phyloP scores from a whole-genome alignment of 2,797 vertebrate genomes.

The Muscicapa comitata region DNA sequence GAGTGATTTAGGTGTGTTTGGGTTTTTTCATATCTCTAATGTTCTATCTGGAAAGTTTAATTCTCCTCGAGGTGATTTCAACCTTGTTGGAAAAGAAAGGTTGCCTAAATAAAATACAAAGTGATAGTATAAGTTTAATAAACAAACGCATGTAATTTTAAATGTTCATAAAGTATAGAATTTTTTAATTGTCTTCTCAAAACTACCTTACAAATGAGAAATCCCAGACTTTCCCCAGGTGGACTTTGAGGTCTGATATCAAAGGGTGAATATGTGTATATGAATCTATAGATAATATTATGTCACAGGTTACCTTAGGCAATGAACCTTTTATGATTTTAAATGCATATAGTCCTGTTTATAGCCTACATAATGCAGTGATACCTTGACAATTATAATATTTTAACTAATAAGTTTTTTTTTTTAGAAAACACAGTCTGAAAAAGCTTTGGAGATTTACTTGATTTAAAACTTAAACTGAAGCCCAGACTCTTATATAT shows the following conservation, averaged over 20 bases:
- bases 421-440: not conserved
- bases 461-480: not conserved
- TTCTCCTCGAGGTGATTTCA: not conserved
- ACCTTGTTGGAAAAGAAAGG: not conserved
- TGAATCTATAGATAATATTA: not conserved
- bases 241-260: not conserved
- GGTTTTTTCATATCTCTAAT: accelerated
- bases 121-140: not conserved
- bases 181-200: not conserved
- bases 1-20: not conserved
- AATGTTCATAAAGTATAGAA: not conserved
- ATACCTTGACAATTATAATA: not conserved
- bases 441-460: not conserved
- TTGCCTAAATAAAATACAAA: not conserved
- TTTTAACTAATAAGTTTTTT: not conserved
- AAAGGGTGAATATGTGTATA: not conserved
- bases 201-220: not conserved
- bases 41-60: not conserved
- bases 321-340: not conserved
- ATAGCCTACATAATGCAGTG: not conserved
- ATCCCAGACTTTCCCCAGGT: not conserved
- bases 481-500: not conserved
- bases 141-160: not conserved
- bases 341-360: not conserved
- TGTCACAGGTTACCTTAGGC: not conserved